Conservation (phyloP, 1,140 invertebrate species). For the Drosophila parvula region DNA sequence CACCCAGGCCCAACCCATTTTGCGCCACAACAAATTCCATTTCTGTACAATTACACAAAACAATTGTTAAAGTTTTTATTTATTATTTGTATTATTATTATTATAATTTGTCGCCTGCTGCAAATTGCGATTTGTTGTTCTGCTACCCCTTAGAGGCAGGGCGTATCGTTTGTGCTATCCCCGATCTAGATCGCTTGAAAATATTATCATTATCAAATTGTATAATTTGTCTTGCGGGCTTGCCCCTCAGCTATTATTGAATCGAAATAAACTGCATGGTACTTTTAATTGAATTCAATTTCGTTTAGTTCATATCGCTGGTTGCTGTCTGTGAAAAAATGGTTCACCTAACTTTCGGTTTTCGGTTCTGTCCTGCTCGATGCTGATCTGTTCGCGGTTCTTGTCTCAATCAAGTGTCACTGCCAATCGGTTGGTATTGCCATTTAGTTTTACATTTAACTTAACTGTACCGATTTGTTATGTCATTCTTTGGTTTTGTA, state of each 20-base stretch:
- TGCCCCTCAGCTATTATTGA: slow-evolving; percentile 45
- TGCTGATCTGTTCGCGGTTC: slow-evolving; percentile 15
- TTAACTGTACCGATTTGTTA: slow-evolving; percentile 44
- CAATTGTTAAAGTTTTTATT: slow-evolving; percentile 83
- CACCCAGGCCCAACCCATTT: neutral
- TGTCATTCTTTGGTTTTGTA: slow-evolving; percentile 59
- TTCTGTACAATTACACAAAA: slow-evolving; percentile 81
- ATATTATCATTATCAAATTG: slow-evolving; percentile 69
- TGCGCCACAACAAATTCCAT: slow-evolving; percentile 26
- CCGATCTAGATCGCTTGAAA: slow-evolving; percentile 38
- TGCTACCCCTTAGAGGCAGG: slow-evolving; percentile 12
- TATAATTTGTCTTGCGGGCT: slow-evolving; percentile 52
- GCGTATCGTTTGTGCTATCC: slow-evolving; percentile 50
- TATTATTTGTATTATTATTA: slow-evolving; percentile 80
- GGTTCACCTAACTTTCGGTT: slow-evolving; percentile 30
- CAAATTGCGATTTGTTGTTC: slow-evolving; percentile 54
- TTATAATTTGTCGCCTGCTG: slow-evolving; percentile 69
- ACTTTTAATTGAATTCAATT: slow-evolving; percentile 46
- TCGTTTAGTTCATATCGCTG: slow-evolving; percentile 52
- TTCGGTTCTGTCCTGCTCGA: slow-evolving; percentile 4
- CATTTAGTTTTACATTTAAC: slow-evolving; percentile 41
- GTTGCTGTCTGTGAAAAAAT: slow-evolving; percentile 50
- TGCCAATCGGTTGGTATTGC: slow-evolving; percentile 58
- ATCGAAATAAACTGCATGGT: slow-evolving; percentile 59
- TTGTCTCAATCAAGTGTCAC: slow-evolving; percentile 20